These are phyloP conservation scores for Cephalopterus ornatus DNA, from an alignment of 2,113 vertebrate species.

Conservation along the genomic window DNA sequence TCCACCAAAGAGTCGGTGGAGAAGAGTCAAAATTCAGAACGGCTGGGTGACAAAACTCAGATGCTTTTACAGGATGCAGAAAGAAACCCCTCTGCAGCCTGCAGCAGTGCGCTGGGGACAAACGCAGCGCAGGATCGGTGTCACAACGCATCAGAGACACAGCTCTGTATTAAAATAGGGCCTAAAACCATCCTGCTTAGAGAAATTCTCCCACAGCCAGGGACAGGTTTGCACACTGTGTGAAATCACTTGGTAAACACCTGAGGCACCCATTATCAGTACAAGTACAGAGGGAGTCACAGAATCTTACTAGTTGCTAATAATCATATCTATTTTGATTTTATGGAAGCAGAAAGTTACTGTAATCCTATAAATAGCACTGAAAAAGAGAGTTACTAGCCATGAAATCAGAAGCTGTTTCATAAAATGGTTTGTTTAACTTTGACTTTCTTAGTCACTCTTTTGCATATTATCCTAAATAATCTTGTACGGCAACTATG, in stretches of 20 bases:
- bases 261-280: not conserved
- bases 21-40: not conserved
- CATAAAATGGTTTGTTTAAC: not conserved
- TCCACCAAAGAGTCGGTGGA: not conserved
- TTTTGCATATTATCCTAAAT: not conserved
- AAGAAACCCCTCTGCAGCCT: not conserved
- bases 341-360: not conserved
- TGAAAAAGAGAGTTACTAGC: not conserved
- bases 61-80: not conserved
- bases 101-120: not conserved
- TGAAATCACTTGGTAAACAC: not conserved
- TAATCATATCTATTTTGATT: not conserved
- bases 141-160: not conserved
- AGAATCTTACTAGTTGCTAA: not conserved
- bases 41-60: not conserved
- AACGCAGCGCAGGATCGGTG: not conserved
- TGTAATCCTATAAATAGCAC: not conserved
- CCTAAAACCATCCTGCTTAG: not conserved
- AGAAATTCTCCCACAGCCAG: not conserved
- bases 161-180: not conserved
- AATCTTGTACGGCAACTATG: not conserved
- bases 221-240: not conserved
- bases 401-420: not conserved
- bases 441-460: not conserved
- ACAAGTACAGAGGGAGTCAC: not conserved